A percentile compares a stretch with the other conserved stretches of the same genome.
Evolutionary conservation across 1,140 invertebrate species (phyloP).

Genomic region (Medauroidea extradentata): DNA sequence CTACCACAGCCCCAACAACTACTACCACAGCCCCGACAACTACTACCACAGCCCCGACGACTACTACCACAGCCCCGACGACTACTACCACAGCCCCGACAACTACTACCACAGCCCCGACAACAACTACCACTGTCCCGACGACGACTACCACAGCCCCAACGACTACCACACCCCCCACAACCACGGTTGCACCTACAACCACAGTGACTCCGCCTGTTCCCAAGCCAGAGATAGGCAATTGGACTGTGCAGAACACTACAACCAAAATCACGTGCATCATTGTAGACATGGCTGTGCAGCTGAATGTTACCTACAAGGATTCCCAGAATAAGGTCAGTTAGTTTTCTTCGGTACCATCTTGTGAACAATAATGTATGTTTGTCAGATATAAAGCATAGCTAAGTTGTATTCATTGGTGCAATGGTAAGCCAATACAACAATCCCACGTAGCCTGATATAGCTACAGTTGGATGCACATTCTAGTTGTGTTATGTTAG

Average conservation of each 20-base stretch:
- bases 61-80: conserved; percentile 19
- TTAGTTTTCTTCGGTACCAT: too few relatives aligned
- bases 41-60: conserved; percentile 21
- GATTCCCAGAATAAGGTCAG: conserved; percentile 19
- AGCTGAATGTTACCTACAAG: conserved; percentile 54
- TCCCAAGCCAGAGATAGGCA: conserved; percentile 46
- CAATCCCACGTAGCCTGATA: too few relatives aligned
- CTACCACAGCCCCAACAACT: conserved; percentile 26
- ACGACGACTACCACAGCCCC: conserved; percentile 33
- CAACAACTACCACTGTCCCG: conserved; percentile 38
- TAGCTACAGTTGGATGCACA: too few relatives aligned
- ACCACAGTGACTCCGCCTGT: conserved; percentile 31
- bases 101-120: conserved; percentile 29
- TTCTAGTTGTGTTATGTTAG: too few relatives aligned
- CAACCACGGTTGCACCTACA: conserved; percentile 16
- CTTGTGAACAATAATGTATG: too few relatives aligned
- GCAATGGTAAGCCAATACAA: too few relatives aligned
- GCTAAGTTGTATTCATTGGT: too few relatives aligned
- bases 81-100: conserved; percentile 25
- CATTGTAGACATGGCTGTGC: conserved; percentile 55
- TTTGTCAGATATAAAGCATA: too few relatives aligned
- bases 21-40: conserved; percentile 18
- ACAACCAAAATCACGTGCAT: conserved; percentile 49
- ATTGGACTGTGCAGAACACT: conserved; percentile 46
- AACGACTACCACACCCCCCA: conserved; percentile 11